phyloP scores from a whole-genome alignment of 1,140 invertebrate species.

The Reticulitermes speratus region DNA sequence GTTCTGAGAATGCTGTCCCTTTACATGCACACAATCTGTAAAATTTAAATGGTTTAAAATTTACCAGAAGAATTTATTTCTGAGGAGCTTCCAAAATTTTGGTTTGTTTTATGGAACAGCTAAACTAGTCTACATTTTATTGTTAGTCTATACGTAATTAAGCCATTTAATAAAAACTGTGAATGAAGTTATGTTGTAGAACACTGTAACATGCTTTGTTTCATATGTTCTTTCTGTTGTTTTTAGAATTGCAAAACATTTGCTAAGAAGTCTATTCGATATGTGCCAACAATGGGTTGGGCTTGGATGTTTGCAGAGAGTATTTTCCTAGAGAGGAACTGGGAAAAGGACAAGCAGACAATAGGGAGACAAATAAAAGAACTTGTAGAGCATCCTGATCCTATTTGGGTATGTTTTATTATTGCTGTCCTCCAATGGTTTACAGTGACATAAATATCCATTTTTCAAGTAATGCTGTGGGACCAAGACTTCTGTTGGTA shows the following conservation, averaged over 20 bases:
- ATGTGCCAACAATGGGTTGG: constrained; percentile 93
- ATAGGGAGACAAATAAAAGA: constrained; percentile 78
- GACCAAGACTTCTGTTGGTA: background rate
- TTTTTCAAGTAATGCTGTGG: background rate
- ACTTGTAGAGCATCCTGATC: constrained; percentile 82
- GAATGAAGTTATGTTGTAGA: background rate
- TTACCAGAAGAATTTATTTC: no score
- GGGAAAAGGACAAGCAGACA: constrained; percentile 83
- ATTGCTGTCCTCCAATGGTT: background rate
- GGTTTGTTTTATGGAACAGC: no score
- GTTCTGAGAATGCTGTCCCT: no score
- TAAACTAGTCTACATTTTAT: no score
- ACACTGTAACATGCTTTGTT: background rate
- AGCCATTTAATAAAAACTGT: no score
- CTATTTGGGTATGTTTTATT: constrained; percentile 71
- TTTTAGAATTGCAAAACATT: constrained; percentile 90
- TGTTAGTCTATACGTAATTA: no score
- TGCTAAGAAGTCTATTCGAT: constrained; percentile 88
- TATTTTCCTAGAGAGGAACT: constrained; percentile 89
- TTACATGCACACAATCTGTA: no score
- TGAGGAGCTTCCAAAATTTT: no score
- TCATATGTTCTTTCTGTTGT: constrained; percentile 36
- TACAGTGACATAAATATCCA: background rate
- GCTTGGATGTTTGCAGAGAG: constrained; percentile 91
- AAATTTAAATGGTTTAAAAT: no score